Conservation (phyloP, 1,140 invertebrate species). For the Neocloeon triangulifer region DNA sequence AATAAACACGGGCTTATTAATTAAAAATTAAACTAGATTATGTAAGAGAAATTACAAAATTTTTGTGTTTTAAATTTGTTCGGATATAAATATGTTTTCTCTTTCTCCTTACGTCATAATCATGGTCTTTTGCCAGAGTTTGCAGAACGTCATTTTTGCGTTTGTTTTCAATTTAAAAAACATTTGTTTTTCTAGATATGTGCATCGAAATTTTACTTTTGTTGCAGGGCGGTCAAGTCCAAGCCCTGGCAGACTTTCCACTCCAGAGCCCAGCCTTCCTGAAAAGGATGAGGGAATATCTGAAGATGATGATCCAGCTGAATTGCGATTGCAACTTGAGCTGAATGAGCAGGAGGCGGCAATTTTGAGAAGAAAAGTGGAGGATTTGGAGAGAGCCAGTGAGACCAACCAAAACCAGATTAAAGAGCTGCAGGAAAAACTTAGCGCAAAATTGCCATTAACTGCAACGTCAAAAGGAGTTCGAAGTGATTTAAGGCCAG, state of each 20-base stretch:
- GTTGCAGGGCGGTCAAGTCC: conserved; percentile 34
- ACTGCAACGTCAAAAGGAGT: too few relatives aligned
- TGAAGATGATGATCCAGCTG: conserved; percentile 50
- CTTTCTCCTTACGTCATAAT: too few relatives aligned
- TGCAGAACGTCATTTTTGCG: too few relatives aligned
- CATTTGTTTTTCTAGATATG: neutral
- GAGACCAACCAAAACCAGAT: conserved; percentile 48
- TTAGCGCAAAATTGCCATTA: too few relatives aligned
- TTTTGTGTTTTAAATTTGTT: too few relatives aligned
- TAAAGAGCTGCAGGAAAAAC: conserved; percentile 53
- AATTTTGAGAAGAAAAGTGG: conserved; percentile 55
- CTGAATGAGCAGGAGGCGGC: conserved; percentile 73
- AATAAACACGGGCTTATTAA: too few relatives aligned
- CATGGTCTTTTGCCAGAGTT: too few relatives aligned
- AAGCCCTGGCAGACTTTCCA: conserved; percentile 20
- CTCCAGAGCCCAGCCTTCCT: conserved; percentile 33
- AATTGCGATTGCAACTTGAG: conserved; percentile 57
- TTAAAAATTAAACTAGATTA: too few relatives aligned
- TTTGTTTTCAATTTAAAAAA: too few relatives aligned
- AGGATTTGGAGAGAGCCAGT: conserved; percentile 62
- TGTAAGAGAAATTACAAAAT: too few relatives aligned
- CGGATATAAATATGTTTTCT: too few relatives aligned
- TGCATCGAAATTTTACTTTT: conserved; percentile 2
- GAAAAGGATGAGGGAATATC: conserved; percentile 51
- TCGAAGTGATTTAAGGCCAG: conserved; percentile 14